Evolutionary conservation across 2,797 vertebrate genomes (phyloP), one percentile per base, ranked within the genome.

Genomic region (Rousettus madagascariensis): DNA sequence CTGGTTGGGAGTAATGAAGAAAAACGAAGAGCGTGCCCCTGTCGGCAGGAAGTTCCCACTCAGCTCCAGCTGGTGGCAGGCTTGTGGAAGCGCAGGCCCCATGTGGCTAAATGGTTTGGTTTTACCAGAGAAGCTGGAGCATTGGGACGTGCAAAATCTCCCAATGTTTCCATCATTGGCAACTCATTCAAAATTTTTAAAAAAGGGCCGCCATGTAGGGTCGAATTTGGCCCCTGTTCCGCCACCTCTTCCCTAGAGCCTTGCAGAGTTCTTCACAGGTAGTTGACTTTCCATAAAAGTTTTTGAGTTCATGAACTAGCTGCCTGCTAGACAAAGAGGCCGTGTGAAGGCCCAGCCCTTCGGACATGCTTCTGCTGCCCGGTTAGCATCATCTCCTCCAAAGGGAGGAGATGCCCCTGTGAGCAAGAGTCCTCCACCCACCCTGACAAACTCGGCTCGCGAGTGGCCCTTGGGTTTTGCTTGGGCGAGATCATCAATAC

Each of bases 401-500:
- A 5, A 30, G 46, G 63, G 69, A 33, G 33, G 33, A 33, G 33
- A 33, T 33, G 33, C 33, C 7, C 30, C 51, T 68, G 6, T 22
- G 6, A 20, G 24, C 68, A 22, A 3, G 5, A 7, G 51, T 5
- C 59, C 30, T 41, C 13, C 22, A n/a, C 68, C 43, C 43, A n/a
- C 61, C 43, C 51, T 24, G 5, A 3, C 1, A 4, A 22, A 2
- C 11, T 0, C 16, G 41, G 17, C 26, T 24, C 8, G 33, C 55
- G 13, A 8, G 43, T 6, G 46, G 38, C 5, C 0, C 5, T 8
- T 36, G 41, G 11, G 4, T 78, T 49, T 33, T 4, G 20, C 61
- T 13, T 12, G 26, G n/a, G 9, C 20, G 0, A 13, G 4, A 24
- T 65, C 33, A 1, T 28, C 9, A 8, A 0, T 17, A 9, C 28